These are phyloP conservation scores for Lycaon pictus DNA, from an alignment of 2,113 vertebrate species.

Conservation along the genomic window DNA sequence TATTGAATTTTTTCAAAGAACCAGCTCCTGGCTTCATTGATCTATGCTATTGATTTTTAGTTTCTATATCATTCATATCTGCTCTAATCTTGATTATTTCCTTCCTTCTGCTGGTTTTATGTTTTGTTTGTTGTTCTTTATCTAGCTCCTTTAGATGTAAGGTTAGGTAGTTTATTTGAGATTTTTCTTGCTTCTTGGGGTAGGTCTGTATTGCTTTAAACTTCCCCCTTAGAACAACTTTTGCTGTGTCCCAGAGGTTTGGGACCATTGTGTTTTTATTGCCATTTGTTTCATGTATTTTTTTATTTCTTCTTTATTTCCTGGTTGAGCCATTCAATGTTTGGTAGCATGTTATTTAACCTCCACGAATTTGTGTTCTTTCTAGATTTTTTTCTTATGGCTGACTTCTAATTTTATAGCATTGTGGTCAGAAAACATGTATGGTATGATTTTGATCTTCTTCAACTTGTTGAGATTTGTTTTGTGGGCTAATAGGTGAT, in stretches of 20 bases:
- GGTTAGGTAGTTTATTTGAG: not conserved
- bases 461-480: not conserved
- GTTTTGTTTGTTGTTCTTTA: not conserved
- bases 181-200: not conserved
- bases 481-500: not conserved
- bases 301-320: not conserved
- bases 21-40: not conserved
- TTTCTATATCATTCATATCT: not conserved
- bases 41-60: not conserved
- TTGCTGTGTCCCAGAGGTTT: not conserved
- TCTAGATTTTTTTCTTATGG: not conserved
- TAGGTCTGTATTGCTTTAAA: not conserved
- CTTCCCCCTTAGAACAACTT: not conserved
- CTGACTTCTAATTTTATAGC: not conserved
- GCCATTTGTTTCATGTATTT: not conserved
- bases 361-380: not conserved
- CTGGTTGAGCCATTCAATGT: not conserved
- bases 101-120: not conserved
- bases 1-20: not conserved
- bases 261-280: not conserved
- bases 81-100: not conserved
- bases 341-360: not conserved
- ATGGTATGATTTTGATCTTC: not conserved
- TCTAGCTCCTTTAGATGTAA: not conserved
- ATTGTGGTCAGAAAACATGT: not conserved